phyloP scores from a whole-genome alignment of 2,888 invertebrate species.

The Pilophorus perplexus region DNA sequence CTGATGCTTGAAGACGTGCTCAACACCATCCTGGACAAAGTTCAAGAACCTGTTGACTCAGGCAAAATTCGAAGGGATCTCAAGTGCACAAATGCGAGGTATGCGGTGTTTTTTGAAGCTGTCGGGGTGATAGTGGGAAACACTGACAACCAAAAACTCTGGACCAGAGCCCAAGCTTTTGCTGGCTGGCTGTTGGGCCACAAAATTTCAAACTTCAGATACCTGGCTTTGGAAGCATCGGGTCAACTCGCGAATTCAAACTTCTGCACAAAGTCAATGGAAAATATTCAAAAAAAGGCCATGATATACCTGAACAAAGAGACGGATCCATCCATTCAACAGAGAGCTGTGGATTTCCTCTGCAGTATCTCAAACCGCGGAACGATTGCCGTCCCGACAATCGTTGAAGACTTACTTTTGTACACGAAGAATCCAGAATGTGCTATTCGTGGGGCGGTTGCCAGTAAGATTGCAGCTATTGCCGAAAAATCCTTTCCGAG shows the following conservation, averaged over 20 bases:
- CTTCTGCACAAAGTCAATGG: neutral
- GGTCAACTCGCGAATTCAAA: neutral
- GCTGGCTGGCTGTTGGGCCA: neutral
- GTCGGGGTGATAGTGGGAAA: neutral
- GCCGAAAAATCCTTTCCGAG: neutral
- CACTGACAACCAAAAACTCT: neutral
- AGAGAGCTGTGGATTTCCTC: neutral
- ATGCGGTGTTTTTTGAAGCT: slow-evolving; percentile 15
- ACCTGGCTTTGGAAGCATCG: neutral
- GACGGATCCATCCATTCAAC: slow-evolving; percentile 1
- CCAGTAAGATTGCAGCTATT: neutral
- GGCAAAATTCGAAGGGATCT: neutral
- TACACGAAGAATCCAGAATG: neutral
- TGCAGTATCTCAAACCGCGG: neutral
- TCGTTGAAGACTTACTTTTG: neutral
- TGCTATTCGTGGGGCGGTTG: neutral
- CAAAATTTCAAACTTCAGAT: neutral
- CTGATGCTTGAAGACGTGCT: slow-evolving; percentile 7
- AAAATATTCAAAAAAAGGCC: neutral
- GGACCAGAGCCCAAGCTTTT: neutral
- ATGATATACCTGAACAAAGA: neutral
- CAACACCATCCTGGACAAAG: slow-evolving; percentile 4
- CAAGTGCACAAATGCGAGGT: neutral
- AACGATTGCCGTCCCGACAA: neutral
- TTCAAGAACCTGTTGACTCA: neutral